Base-by-base conservation (phyloP, 2,797 vertebrate species). In the Ispidina lecontei region DNA sequence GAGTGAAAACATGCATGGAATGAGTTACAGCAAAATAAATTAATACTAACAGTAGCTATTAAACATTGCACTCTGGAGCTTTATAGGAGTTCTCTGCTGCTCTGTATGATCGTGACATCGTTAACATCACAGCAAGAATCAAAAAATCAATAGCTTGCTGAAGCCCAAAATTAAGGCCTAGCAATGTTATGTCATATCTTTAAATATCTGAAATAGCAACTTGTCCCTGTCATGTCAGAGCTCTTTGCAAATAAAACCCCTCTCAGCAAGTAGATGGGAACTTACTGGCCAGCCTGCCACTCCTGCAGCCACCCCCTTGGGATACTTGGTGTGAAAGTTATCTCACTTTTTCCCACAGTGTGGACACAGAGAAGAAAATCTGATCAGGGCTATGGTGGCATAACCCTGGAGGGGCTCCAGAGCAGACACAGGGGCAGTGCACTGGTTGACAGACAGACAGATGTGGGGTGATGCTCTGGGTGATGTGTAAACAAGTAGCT, bases 101-200 rank as follows among this genome's bases (percentile, higher is more conserved):
- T 89, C 91, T 91, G 93, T 94, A 87, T 44, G 86, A 95, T 95
- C 92, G 63, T 83, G 92, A 91, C 91, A 95, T 94, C 86, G 95
- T 96, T 96, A 96, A 95, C 90, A 79, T 94, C 92, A 96, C 96
- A 95, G 87, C 95, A 95, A 93, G 91, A 74, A 94, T 82, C 76
- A 79, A 64, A 56, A 92, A 96, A 96, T 96, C 95, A 89, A 96
- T 97, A 96, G 63, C 86, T 69, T 95, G 60, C 83, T 94, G 92
- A 84, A 93, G 93, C 93, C 84, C 84, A 71, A 95, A 96, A 96
- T 93, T 92, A 94, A 97, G 69, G 84, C 31, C 72, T 49, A 88
- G 84, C 51, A n/a, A 44, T 56, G 47, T 87, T 76, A 74, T 19
- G 62, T 41, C 79, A 4, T 81, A 75, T 84, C 79, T 88, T 78